Base-by-base conservation (phyloP, 2,888 invertebrate species). In the Eupeodes latifasciatus region DNA sequence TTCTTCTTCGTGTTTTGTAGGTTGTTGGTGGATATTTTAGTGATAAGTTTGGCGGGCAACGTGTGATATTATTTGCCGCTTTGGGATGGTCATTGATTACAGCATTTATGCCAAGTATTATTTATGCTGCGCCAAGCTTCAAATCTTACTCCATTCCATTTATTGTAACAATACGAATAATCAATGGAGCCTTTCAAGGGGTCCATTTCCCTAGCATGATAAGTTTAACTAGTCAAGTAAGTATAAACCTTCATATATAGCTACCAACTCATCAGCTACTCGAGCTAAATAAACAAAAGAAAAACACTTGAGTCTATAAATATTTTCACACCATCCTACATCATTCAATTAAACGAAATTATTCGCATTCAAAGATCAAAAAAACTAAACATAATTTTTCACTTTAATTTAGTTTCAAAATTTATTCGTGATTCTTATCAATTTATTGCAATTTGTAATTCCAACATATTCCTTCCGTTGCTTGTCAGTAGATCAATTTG, bases 151-250 rank as follows among this genome's bases (percentile, higher is more conserved):
- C 95, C 14, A 94, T 95, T 83, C 94, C 94, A 49, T 94, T 95
- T 62, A 94, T 96, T 76, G 95, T 96, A n/a, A 92, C 94, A 16
- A 93, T 95, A 53, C 93, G 96, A 89, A 94, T 95, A 47, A 91
- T 95, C 7, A 95, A 96, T 90, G 96, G 96, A 67, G 95, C 96
- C n/a, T 95, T 95, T 90, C 96, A 96, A 89, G 94, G 96, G 75
- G 95, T 96, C 62, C 96, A 96, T 92, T 96, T 96, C 93, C 96
- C 96, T 71, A 95, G 96, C 90, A 94, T 96, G 94, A 96, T 96
- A 74, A 96, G 96, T 91, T 92, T 96, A 74, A 95, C 96, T 66
- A 95, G 96, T 90, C 94, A 93, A 90, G 93, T 93, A 81, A 91
- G 91, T 85, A 59, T 16, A 19, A 6, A 36, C 14, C 1, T 49